phyloP scores from a whole-genome alignment of 2,797 vertebrate genomes.

The Melanotaenia boesemani region DNA sequence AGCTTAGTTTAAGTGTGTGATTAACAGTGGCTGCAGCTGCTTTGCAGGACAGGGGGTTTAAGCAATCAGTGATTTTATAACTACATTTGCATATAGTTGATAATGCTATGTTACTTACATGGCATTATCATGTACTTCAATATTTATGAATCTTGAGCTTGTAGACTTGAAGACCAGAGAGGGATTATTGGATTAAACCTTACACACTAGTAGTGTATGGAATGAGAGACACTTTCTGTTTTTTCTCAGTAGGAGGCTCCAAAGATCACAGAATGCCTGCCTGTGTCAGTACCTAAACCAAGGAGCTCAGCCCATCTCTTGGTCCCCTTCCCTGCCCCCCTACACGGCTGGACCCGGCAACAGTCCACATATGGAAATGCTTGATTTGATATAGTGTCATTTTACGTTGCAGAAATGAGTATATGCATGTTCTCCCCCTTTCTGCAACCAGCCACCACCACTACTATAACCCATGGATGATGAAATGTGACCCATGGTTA shows the following conservation, averaged over 20 bases:
- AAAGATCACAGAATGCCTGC: slow-evolving; percentile 80
- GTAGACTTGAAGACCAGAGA: slow-evolving; percentile 7
- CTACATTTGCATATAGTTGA: slow-evolving; percentile 20
- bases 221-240: slow-evolving; percentile 43
- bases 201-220: neutral
- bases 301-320: slow-evolving; percentile 55
- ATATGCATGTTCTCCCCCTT: slow-evolving; percentile 84
- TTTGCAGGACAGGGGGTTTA: slow-evolving; percentile 18
- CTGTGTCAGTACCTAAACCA: slow-evolving; percentile 1
- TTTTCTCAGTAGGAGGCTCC: slow-evolving; percentile 90
- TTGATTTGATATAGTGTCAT: slow-evolving; percentile 99
- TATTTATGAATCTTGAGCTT: slow-evolving; percentile 8
- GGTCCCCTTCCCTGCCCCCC: slow-evolving; percentile 59
- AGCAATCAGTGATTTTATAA: slow-evolving; percentile 26
- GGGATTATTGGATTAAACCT: slow-evolving; percentile 1
- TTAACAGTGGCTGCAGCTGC: slow-evolving; percentile 56
- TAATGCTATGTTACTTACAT: slow-evolving; percentile 10
- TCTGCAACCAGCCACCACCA: slow-evolving; percentile 53
- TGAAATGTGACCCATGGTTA: slow-evolving; percentile 93
- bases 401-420: slow-evolving; percentile 99
- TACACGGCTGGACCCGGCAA: slow-evolving; percentile 75
- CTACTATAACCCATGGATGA: slow-evolving; percentile 87
- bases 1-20: slow-evolving; percentile 64
- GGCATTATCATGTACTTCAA: slow-evolving; percentile 1
- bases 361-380: slow-evolving; percentile 99